These are phyloP conservation scores for Azemiops feae DNA, from an alignment of 2,113 vertebrate genomes.

Conservation along the genomic window DNA sequence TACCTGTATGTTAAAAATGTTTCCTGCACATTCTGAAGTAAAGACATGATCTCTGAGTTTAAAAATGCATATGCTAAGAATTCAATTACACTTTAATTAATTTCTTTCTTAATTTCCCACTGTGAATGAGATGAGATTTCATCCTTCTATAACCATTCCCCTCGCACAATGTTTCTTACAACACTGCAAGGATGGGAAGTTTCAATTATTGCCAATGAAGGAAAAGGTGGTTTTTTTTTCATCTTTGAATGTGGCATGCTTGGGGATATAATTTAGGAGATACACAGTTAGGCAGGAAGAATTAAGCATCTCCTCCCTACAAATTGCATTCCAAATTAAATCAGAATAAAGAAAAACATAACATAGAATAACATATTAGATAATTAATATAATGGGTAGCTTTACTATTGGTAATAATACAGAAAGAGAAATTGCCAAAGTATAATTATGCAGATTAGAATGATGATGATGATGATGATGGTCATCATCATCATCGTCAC, in stretches of 20 bases:
- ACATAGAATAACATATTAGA: not conserved
- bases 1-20: constrained; percentile 11
- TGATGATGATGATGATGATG: not conserved
- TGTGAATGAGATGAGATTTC: not conserved
- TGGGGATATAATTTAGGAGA: not conserved
- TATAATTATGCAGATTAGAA: not conserved
- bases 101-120: too few species aligned
- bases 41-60: not conserved
- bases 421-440: not conserved
- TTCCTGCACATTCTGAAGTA: constrained; percentile 20
- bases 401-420: not conserved
- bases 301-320: not conserved
- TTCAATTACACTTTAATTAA: not conserved
- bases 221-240: not conserved
- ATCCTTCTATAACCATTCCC: not conserved
- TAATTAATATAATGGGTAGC: not conserved
- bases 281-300: not conserved
- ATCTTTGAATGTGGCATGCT: not conserved
- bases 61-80: not conserved
- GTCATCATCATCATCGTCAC: too few species aligned
- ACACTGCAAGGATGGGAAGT: too few species aligned
- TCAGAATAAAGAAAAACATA: not conserved
- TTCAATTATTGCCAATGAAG: too few species aligned
- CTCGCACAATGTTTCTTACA: too few species aligned
- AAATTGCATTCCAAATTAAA: not conserved